These are phyloP conservation scores for Myotis brandtii DNA, from an alignment of 2,113 vertebrate species.

Conservation along the genomic window DNA sequence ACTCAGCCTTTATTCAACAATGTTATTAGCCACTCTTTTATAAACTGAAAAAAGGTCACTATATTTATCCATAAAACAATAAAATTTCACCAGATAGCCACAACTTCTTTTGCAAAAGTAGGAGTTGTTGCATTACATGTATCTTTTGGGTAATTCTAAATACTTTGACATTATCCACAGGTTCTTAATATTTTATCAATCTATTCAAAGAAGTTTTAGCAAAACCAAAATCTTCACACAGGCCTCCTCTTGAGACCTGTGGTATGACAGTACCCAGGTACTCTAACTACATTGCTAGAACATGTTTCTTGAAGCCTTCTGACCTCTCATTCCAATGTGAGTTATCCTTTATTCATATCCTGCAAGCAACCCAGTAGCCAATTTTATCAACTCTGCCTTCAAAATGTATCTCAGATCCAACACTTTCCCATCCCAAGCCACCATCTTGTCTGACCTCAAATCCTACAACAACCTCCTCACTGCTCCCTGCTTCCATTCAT, in stretches of 20 bases:
- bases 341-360: not conserved
- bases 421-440: not conserved
- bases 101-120: not conserved
- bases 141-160: not conserved
- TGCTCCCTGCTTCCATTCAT: not conserved
- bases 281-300: not conserved
- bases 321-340: not conserved
- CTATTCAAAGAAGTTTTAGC: not conserved
- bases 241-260: not conserved
- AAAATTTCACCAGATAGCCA: slow-evolving; percentile 12
- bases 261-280: not conserved
- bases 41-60: not conserved
- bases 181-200: not conserved
- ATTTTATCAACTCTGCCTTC: slow-evolving; percentile 1
- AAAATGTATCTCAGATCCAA: not conserved
- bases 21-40: not conserved
- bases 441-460: not conserved
- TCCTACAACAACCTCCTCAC: not conserved
- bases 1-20: not conserved
- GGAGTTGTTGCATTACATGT: not conserved
- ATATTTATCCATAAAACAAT: not conserved
- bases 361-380: not conserved
- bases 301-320: not conserved
- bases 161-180: not conserved
- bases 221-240: slow-evolving; percentile 7